Evolutionary conservation across 64 coral and sea anemone genomes (phyloP).

Genomic region (Stylophora pistillata): DNA sequence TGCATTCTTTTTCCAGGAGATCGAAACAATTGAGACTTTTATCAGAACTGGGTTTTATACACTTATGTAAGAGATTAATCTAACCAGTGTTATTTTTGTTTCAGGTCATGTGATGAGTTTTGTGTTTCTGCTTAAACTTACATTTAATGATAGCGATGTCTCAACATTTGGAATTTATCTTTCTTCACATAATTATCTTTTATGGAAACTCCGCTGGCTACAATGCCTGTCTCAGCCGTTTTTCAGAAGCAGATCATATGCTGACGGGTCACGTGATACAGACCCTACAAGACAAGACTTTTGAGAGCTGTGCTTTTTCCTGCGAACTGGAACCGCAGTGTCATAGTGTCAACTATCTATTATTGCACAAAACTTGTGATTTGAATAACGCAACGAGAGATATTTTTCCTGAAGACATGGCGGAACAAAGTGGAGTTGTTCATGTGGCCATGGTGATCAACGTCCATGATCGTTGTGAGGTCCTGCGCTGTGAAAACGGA

Average conservation of each 20-base stretch:
- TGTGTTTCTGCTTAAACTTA: too few relatives aligned
- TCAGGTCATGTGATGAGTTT: neutral
- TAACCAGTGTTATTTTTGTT: neutral
- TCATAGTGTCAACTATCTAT: constrained; percentile 1
- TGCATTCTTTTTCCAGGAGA: too few relatives aligned
- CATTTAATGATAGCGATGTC: neutral
- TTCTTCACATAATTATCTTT: neutral
- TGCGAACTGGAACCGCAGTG: constrained; percentile 17
- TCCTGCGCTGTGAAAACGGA: constrained; percentile 47
- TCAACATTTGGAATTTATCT: neutral
- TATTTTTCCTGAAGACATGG: constrained; percentile 4
- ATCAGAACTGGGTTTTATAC: too few relatives aligned
- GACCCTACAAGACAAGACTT: neutral
- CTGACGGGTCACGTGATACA: constrained; percentile 2
- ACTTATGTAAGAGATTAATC: too few relatives aligned
- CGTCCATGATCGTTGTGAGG: neutral
- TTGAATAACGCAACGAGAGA: neutral
- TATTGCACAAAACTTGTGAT: neutral
- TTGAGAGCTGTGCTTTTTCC: constrained; percentile 22
- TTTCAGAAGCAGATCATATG: neutral
- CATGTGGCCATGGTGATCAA: constrained; percentile 6
- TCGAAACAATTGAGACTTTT: too few relatives aligned
- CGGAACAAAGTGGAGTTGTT: neutral
- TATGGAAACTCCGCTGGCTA: neutral
- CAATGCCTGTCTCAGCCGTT: neutral